Evolutionary conservation across 2,113 vertebrate genomes (phyloP).

Genomic region (Cyprinodon variegatus): DNA sequence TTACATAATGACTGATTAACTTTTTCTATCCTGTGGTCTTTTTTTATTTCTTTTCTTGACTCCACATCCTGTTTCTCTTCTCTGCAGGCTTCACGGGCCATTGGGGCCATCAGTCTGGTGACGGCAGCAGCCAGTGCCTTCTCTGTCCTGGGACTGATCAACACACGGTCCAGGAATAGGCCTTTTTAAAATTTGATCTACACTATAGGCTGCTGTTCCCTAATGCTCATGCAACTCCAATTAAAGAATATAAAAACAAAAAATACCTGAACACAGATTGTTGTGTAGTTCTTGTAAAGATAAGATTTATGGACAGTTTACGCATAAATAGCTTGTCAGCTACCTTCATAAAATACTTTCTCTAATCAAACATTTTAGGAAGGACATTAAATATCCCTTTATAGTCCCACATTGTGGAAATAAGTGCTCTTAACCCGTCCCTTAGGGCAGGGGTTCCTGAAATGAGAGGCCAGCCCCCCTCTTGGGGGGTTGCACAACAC

Average conservation of each 20-base stretch:
- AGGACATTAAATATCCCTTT: too few species aligned
- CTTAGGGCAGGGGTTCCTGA: too few species aligned
- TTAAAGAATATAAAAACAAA: slow-evolving; percentile 25
- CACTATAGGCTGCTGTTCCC: slow-evolving; percentile 23
- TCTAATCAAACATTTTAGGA: too few species aligned
- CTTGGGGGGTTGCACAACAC: too few species aligned
- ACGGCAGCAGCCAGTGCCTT: slow-evolving; percentile 84
- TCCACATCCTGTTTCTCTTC: slow-evolving; percentile 32
- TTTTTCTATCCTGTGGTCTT: neutral
- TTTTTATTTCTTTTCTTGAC: neutral
- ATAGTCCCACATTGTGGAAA: too few species aligned
- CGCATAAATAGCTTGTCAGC: neutral
- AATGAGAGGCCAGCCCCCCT: too few species aligned
- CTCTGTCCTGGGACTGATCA: slow-evolving; percentile 86
- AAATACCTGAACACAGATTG: neutral
- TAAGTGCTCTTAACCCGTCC: too few species aligned
- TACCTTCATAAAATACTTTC: neutral
- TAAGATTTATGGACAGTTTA: neutral
- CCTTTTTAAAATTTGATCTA: slow-evolving; percentile 75
- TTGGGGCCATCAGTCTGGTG: slow-evolving; percentile 84
- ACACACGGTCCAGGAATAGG: slow-evolving; percentile 83
- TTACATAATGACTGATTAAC: neutral
- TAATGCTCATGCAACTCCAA: slow-evolving; percentile 37
- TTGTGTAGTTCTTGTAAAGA: slow-evolving; percentile 5
- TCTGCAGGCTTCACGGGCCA: slow-evolving; percentile 85